Percentiles rank a stretch among this genome's conserved stretches.
These are phyloP conservation scores for Habroteleia sp. DNA, from an alignment of 2,888 invertebrate species.

Conservation along the genomic window DNA sequence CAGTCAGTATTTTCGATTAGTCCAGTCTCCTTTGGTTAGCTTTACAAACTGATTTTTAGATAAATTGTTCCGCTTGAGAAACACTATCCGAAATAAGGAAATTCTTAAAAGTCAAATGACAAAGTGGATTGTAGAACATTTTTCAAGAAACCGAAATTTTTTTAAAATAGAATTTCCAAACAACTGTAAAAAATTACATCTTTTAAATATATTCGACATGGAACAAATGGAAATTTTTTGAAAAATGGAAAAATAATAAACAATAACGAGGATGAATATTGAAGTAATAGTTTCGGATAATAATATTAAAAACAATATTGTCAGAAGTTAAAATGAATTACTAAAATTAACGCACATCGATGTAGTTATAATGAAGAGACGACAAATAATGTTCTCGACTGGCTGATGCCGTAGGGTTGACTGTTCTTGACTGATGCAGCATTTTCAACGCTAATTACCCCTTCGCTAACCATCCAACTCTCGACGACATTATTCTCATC, in stretches of 20 bases:
- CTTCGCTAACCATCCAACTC: slow-evolving; percentile 73
- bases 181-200: no score
- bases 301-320: no score
- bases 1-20: slow-evolving; percentile 62
- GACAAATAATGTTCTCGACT: slow-evolving; percentile 72
- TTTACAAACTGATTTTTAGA: slow-evolving; percentile 31
- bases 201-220: no score
- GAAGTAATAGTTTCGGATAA: no score
- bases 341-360: slow-evolving; percentile 32
- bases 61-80: slow-evolving; percentile 25
- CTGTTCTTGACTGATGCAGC: slow-evolving; percentile 76
- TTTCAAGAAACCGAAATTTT: no score
- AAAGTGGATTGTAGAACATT: not conserved
- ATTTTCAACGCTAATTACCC: slow-evolving; percentile 77
- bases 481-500: slow-evolving; percentile 75
- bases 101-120: slow-evolving; percentile 15
- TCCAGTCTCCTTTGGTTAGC: slow-evolving; percentile 26
- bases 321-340: slow-evolving; percentile 48
- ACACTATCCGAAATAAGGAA: slow-evolving; percentile 2
- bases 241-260: no score
- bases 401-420: slow-evolving; percentile 70
- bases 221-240: no score
- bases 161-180: slow-evolving; percentile 3
- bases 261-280: no score
- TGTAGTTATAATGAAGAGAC: slow-evolving; percentile 75